Evolutionary conservation across 2,113 vertebrate species (phyloP), one percentile per base, ranked within the genome.

Genomic region (Tapirus terrestris): DNA sequence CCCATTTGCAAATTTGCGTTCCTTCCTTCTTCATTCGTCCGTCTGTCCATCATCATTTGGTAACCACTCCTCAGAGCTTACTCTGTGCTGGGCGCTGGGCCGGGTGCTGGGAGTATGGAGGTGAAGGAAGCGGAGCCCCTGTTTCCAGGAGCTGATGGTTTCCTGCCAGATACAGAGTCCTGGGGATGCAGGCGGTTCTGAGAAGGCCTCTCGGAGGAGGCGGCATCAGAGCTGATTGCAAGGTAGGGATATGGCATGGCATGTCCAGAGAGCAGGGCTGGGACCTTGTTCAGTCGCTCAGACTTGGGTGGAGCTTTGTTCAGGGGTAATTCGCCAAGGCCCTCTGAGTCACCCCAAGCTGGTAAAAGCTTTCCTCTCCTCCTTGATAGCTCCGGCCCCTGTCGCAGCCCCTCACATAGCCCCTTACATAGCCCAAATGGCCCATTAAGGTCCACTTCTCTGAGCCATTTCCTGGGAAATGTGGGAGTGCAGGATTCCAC

Each of bases 311-410:
- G 80, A 73, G 27, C 85, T 96, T 94, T 90, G 79, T 90, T 86
- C 43, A 48, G n/a, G 29, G 77, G 53, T 97, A 95, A 83, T 93
- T 97, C 89, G 43, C 29, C 20, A 76, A 63, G 65, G 79, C 61
- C 75, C 82, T 67, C 16, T 97, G 95, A 97, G 63, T 96, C 94
- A 96, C 21, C 2, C 4, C 29, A 29, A 45, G 31, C 81, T 73
- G 61, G 36, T 51, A 21, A 81, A 63, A 92, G 20, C 8, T 87
- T 65, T 65, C 60, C 43, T 89, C 8, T 93, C 5, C 31, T 68
- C 6, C 10, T 51, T 2, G 21, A 72, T 39, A 75, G 65, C 63
- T 61, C 56, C 3, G 1, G 27, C 43, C 43, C 65, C 43, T 39
- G 3, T 39, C 4, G 39, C 45, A 36, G 45, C 20, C 67, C 60